These are phyloP conservation scores for Otis tarda DNA, from an alignment of 2,113 vertebrate genomes.

Conservation along the genomic window DNA sequence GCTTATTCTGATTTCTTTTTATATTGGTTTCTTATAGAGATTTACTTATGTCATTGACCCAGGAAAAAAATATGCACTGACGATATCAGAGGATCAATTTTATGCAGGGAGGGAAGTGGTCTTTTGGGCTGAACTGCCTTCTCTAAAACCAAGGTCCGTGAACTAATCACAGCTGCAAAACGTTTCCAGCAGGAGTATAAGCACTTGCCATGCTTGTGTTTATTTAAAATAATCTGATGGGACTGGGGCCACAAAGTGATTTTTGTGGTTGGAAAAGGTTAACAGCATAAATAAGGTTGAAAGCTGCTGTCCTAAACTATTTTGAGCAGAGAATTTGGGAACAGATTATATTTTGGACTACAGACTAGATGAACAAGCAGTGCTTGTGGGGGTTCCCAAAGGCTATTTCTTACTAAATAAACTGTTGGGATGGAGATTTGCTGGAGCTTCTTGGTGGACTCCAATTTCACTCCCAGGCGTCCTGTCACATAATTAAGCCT, in stretches of 20 bases:
- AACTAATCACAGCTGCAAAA: neutral
- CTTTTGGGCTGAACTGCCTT: neutral
- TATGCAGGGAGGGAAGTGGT: neutral
- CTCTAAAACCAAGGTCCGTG: neutral
- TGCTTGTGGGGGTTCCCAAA: neutral
- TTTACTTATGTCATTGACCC: neutral
- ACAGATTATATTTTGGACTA: neutral
- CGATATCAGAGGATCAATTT: neutral
- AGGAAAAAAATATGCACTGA: neutral
- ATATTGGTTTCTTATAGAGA: neutral
- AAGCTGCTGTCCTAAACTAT: neutral
- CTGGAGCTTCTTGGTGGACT: neutral
- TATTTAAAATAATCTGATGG: neutral
- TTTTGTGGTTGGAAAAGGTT: neutral
- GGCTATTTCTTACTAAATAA: neutral
- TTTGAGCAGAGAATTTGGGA: neutral
- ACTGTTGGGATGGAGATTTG: neutral
- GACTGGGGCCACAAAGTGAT: neutral
- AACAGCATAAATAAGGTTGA: neutral
- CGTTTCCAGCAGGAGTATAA: neutral
- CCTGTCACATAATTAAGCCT: neutral
- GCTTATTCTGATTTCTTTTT: neutral
- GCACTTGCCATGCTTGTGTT: neutral
- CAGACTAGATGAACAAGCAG: neutral
- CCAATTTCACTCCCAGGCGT: neutral